These are phyloP conservation scores for Conomelus anceps DNA, from an alignment of 2,888 invertebrate genomes.

Conservation along the genomic window DNA sequence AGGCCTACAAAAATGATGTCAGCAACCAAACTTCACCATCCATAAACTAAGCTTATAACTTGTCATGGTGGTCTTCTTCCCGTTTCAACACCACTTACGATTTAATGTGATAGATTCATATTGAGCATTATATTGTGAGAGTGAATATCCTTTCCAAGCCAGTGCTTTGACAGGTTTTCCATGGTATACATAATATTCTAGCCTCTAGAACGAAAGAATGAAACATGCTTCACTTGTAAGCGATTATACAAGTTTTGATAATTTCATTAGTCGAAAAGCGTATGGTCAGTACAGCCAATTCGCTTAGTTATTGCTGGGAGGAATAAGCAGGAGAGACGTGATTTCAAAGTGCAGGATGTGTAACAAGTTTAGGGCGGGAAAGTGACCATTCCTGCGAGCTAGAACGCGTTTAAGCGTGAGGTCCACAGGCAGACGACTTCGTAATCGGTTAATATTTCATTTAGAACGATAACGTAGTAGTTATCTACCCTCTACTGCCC, in stretches of 20 bases:
- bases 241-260: not conserved
- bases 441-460: not conserved
- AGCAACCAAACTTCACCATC: too few relatives aligned
- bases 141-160: too few relatives aligned
- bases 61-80: too few relatives aligned
- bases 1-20: too few relatives aligned
- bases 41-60: too few relatives aligned
- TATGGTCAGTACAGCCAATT: not conserved
- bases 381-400: not conserved
- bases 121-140: too few relatives aligned
- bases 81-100: not conserved
- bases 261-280: not conserved
- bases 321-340: not conserved
- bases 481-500: not conserved
- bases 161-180: too few relatives aligned
- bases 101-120: too few relatives aligned
- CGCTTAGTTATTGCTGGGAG: not conserved
- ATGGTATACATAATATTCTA: too few relatives aligned
- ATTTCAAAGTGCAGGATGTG: not conserved
- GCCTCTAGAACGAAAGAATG: too few relatives aligned
- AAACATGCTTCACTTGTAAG: too few relatives aligned
- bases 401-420: not conserved
- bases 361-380: too few relatives aligned
- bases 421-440: not conserved
- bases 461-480: not conserved